Percentiles rank a stretch among this genome's conserved stretches.
phyloP scores from a whole-genome alignment of 2,888 invertebrate species.

The Allolobophora icterica region DNA sequence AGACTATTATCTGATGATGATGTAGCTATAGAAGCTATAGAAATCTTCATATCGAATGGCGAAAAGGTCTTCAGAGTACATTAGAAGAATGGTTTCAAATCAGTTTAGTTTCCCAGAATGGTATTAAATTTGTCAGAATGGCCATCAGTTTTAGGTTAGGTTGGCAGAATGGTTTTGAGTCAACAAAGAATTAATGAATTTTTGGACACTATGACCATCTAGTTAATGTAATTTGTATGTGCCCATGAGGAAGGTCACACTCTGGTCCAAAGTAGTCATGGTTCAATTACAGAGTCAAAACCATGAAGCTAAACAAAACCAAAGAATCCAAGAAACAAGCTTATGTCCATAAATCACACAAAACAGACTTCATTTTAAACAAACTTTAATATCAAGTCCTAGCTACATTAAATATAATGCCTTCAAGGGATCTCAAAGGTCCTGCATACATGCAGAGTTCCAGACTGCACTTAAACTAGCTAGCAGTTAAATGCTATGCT shows the following conservation, averaged over 20 bases:
- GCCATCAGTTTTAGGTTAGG: too few relatives aligned
- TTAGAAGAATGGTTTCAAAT: too few relatives aligned
- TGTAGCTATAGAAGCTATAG: not conserved
- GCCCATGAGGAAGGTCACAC: not conserved
- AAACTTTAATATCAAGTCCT: not conserved
- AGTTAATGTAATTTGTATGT: not conserved
- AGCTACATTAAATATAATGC: not conserved
- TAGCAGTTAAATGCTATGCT: not conserved
- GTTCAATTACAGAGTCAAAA: constrained; percentile 9
- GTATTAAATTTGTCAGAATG: not conserved
- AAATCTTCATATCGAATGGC: not conserved
- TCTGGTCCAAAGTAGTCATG: not conserved
- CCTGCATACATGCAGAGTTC: not conserved
- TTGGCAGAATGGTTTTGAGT: not conserved
- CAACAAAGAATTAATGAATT: not conserved
- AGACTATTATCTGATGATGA: not conserved
- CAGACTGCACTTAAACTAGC: not conserved
- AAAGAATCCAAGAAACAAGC: not conserved
- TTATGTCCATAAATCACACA: not conserved
- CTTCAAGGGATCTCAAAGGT: not conserved
- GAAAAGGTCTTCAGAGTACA: too few relatives aligned
- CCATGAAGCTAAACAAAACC: not conserved
- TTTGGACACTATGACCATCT: not conserved
- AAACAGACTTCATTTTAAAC: too few relatives aligned
- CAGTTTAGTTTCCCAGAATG: too few relatives aligned